These are phyloP conservation scores for Rhincodon typus DNA, from an alignment of 2,797 vertebrate species.

Conservation along the genomic window DNA sequence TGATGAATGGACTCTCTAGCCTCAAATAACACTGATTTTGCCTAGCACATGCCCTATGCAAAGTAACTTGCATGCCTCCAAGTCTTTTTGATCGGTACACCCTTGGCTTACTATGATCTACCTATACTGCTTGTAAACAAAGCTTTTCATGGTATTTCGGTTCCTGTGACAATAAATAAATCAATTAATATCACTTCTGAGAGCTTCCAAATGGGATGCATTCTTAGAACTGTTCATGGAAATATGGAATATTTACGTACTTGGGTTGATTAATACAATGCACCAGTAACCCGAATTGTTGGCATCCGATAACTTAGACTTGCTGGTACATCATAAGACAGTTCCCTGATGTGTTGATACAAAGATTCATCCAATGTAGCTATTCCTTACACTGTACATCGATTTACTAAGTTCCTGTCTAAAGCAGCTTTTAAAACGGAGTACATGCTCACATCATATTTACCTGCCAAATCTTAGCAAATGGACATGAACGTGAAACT, in stretches of 20 bases:
- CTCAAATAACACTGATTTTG: no score
- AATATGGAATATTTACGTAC: background rate
- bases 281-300: background rate
- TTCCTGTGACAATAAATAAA: no score
- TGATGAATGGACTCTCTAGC: no score
- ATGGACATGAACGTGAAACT: background rate
- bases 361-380: background rate
- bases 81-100: no score
- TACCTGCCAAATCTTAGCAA: background rate
- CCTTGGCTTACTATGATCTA: no score
- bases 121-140: no score
- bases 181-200: no score
- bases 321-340: background rate
- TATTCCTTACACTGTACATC: background rate
- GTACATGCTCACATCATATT: background rate
- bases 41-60: no score
- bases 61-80: no score
- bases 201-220: background rate
- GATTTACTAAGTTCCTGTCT: background rate
- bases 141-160: no score
- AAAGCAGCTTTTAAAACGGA: background rate
- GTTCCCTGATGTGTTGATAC: background rate
- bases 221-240: background rate
- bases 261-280: background rate
- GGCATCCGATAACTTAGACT: background rate